Percentiles rank a stretch among this genome's conserved stretches.
These are phyloP conservation scores for Hyperoplus immaculatus DNA, from an alignment of 2,797 vertebrate genomes.

Conservation along the genomic window DNA sequence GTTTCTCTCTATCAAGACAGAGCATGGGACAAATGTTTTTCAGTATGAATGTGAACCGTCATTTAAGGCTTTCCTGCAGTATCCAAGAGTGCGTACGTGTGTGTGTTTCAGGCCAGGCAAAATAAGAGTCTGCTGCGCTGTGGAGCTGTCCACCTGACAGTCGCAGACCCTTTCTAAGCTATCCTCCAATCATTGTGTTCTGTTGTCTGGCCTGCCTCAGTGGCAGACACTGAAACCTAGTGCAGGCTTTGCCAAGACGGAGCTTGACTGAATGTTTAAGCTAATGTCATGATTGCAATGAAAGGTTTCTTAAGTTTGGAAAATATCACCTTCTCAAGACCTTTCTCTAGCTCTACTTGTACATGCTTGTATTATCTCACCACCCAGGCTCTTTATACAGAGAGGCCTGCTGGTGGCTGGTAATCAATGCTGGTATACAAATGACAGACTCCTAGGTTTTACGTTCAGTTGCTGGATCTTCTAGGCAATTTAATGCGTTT, in stretches of 20 bases:
- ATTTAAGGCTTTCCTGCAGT: conserved; percentile 56
- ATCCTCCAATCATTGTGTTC: conserved; percentile 68
- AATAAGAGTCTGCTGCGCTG: conserved; percentile 43
- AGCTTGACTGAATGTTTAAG: conserved; percentile 69
- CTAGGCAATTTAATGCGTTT: conserved; percentile 39
- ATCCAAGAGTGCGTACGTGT: conserved; percentile 40
- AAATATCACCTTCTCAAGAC: conserved; percentile 58
- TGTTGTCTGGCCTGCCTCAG: conserved; percentile 72
- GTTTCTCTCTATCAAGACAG: conserved; percentile 63
- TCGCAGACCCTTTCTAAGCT: conserved; percentile 72
- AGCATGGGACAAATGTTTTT: conserved; percentile 65
- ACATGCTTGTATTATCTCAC: conserved; percentile 61
- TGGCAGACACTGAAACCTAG: conserved; percentile 79
- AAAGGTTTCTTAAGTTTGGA: conserved; percentile 52
- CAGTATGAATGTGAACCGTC: conserved; percentile 77
- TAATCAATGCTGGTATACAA: conserved; percentile 70
- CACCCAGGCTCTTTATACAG: conserved; percentile 19
- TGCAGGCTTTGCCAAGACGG: conserved; percentile 65
- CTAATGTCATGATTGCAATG: conserved; percentile 8
- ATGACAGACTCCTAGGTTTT: conserved; percentile 49
- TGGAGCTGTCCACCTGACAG: conserved; percentile 58
- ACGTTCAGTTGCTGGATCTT: conserved; percentile 57
- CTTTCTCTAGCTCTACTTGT: conserved; percentile 57
- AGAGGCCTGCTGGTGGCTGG: conserved; percentile 43
- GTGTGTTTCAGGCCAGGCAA: conserved; percentile 54